Evolutionary conservation across 2,113 vertebrate genomes (phyloP).

Genomic region (Fulica atra): DNA sequence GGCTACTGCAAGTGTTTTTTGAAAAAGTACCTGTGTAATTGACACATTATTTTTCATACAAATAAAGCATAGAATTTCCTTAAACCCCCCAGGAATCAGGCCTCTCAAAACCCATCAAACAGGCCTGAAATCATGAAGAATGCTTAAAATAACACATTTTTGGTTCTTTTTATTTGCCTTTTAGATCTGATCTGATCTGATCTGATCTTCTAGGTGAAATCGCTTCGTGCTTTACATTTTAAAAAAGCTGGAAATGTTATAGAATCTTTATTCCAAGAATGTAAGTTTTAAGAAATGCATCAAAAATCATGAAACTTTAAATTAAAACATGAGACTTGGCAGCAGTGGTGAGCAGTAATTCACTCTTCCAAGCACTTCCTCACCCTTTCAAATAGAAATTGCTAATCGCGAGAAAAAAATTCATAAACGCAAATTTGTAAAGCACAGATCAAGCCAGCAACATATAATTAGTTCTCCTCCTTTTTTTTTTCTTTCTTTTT

Average conservation of each 20-base stretch:
- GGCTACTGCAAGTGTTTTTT: background rate
- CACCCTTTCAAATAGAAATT: conserved; percentile 64
- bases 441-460: conserved; percentile 45
- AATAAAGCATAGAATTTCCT: background rate
- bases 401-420: conserved; percentile 55
- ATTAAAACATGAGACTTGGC: conserved; percentile 68
- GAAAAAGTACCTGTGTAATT: background rate
- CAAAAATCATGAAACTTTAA: conserved; percentile 56
- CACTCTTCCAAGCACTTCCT: conserved; percentile 64
- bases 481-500: background rate
- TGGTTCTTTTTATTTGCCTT: conserved; percentile 31
- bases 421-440: conserved; percentile 59
- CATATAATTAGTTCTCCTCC: conserved; percentile 10
- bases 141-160: conserved; percentile 4
- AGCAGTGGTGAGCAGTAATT: conserved; percentile 41
- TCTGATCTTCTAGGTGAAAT: conserved; percentile 28
- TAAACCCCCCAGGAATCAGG: background rate
- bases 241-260: conserved; percentile 41
- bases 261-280: conserved; percentile 58
- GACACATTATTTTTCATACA: background rate
- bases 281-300: conserved; percentile 51
- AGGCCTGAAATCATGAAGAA: background rate
- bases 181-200: background rate
- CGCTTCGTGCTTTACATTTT: conserved; percentile 5
- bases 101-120: background rate